phyloP scores from a whole-genome alignment of 2,113 vertebrate species.

The Tursiops truncatus region DNA sequence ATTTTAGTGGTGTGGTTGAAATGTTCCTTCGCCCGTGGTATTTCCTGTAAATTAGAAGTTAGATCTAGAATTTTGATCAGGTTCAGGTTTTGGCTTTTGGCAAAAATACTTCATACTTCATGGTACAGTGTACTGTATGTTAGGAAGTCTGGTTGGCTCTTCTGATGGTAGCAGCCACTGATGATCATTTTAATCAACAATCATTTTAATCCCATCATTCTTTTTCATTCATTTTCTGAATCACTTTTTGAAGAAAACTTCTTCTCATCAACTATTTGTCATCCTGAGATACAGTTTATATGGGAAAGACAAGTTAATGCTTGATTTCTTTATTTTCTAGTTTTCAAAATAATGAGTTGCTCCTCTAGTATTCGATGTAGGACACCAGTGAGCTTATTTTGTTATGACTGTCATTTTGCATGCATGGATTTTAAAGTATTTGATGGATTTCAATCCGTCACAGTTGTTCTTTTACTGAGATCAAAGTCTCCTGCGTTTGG shows the following conservation, averaged over 20 bases:
- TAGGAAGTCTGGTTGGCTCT: background rate
- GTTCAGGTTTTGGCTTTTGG: background rate
- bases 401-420: background rate
- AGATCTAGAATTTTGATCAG: constrained; percentile 1
- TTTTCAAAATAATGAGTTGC: background rate
- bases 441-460: background rate
- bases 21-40: background rate
- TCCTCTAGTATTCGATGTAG: background rate
- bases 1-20: background rate
- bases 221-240: background rate
- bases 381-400: background rate
- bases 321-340: background rate
- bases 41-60: constrained; percentile 33
- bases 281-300: background rate
- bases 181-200: background rate
- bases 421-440: background rate
- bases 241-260: background rate
- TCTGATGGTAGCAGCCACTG: background rate
- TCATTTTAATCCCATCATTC: background rate
- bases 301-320: background rate
- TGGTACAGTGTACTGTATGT: background rate
- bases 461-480: background rate
- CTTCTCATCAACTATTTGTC: background rate
- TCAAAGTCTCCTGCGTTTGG: background rate
- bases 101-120: background rate